phyloP scores from a whole-genome alignment of 2,888 invertebrate genomes.

The Drosophila ezoana region DNA sequence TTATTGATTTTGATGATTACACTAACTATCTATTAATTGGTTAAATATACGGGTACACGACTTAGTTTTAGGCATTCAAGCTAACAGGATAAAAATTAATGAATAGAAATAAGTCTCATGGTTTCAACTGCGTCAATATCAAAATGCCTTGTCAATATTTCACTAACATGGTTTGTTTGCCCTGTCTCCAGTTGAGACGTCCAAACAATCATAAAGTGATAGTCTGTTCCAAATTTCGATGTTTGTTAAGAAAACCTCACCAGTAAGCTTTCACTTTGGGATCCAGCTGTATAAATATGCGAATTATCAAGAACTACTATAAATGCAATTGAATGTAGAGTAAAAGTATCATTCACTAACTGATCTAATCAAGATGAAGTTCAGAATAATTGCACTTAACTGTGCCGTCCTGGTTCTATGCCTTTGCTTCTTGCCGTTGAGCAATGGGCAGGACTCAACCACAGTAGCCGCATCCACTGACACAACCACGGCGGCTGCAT shows the following conservation, averaged over 20 bases:
- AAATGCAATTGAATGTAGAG: neutral
- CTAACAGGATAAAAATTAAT: no score
- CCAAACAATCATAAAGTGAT: no score
- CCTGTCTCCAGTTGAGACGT: no score
- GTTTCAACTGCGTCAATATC: neutral
- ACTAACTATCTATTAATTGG: no score
- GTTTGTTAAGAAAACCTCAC: no score
- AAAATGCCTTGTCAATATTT: no score
- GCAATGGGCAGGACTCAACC: neutral
- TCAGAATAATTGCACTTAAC: conserved; percentile 4
- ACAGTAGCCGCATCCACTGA: neutral
- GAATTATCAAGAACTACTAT: neutral
- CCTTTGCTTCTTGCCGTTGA: conserved; percentile 16
- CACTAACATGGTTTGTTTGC: no score
- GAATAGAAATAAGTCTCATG: no score
- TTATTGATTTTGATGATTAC: no score
- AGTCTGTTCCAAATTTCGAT: no score
- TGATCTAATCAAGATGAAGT: conserved; percentile 20
- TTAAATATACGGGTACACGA: no score
- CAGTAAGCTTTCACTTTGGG: neutral
- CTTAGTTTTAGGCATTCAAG: no score
- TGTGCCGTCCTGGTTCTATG: conserved; percentile 36
- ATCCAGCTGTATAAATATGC: neutral
- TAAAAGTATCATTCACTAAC: conserved; percentile 24
- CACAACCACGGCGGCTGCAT: conserved; percentile 1